Base-by-base conservation (phyloP, 2,888 invertebrate species). In the Trichogramma dendrolimi region DNA sequence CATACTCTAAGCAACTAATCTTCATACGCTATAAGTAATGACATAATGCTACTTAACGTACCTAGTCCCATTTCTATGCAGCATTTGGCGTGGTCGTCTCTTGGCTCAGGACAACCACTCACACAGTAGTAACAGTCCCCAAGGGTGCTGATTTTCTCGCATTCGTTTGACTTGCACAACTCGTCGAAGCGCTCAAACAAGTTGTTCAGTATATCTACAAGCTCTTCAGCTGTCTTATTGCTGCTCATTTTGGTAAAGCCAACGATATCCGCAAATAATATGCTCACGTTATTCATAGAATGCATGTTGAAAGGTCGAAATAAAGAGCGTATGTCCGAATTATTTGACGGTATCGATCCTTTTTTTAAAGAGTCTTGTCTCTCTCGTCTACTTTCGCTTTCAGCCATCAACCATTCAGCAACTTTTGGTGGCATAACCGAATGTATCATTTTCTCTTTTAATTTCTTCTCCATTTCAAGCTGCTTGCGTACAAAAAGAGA, bases 221-320 rank as follows among this genome's bases (percentile, higher is more conserved):
- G 83, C 80, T 96, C 93, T 79, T 96, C 96, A 60, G 97, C 97
- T 70, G 91, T 93, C 81, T 97, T 98, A 71, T 93, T 96, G 68
- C 95, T 94, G 61, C 94, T 93, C 96, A 97, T 97, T 76, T 89
- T 90, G 0, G 97, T 98, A 79, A 98, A 98, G 46, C 97, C 97
- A 38, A 96, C 96, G 73, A 98, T 97, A 78, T 98, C 97, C 41
- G 97, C 97, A 78, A 97, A 97, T 53, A 98, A 81, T 73, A 98
- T 97, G 80, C 94, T 94, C 51, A 97, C 96, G 77, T 95, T 89
- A 69, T 94, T 92, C 94, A 96, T 95, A 61, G 91, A 89, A 78
- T 91, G 92, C 96, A 97, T 97, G 74, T 96, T 96, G 79, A 97
- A 97, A 6, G 96, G 95, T 48, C 97, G 86, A 80, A 97, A 97